These are phyloP conservation scores for Clarias laeviceps DNA, from an alignment of 2,797 vertebrate genomes.

Conservation along the genomic window DNA sequence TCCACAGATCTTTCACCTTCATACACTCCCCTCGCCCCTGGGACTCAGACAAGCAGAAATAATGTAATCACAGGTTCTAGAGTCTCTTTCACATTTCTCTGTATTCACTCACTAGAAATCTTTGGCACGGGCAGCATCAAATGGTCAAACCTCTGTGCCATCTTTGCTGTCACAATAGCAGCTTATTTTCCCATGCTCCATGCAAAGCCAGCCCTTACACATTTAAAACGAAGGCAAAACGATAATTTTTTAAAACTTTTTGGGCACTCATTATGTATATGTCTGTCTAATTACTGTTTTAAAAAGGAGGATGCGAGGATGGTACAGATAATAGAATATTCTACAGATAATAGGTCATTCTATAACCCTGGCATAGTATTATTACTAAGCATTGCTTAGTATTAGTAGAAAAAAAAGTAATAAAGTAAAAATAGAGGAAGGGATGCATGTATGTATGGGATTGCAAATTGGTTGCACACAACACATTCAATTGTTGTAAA, in stretches of 20 bases:
- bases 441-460: neutral
- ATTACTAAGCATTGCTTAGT: slow-evolving; percentile 3
- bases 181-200: slow-evolving; percentile 8
- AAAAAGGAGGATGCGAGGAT: slow-evolving; percentile 12
- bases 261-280: neutral
- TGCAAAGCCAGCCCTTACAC: neutral
- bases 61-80: slow-evolving; percentile 36
- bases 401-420: neutral
- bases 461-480: neutral
- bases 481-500: neutral
- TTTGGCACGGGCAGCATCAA: slow-evolving; percentile 20
- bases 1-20: neutral
- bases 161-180: slow-evolving; percentile 2
- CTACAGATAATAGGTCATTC: no score
- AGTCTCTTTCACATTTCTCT: slow-evolving; percentile 25
- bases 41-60: slow-evolving; percentile 33
- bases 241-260: neutral
- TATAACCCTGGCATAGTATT: slow-evolving; percentile 10
- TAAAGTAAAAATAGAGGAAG: neutral
- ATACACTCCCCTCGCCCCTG: no score
- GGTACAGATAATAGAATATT: neutral
- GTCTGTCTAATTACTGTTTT: slow-evolving; percentile 11
- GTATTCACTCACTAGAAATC: slow-evolving; percentile 34
- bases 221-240: slow-evolving; percentile 9
- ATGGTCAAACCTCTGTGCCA: slow-evolving; percentile 22